Evolutionary conservation across 2,888 invertebrate species (phyloP), one percentile per base, ranked within the genome.

Genomic region (Crepidodera aurea): DNA sequence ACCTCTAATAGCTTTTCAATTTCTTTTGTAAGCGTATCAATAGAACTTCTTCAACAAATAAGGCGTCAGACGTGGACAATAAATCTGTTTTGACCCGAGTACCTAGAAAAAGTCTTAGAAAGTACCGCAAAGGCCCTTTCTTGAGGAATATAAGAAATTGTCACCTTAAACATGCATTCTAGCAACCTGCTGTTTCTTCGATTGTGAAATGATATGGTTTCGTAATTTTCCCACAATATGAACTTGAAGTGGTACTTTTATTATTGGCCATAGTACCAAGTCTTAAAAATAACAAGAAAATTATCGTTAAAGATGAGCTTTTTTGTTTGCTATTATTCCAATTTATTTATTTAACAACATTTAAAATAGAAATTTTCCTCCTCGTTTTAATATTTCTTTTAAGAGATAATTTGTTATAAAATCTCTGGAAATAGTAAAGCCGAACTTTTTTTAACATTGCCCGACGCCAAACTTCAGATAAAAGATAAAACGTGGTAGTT

Each of bases 71-170:
- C 32, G 34, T 15, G 29, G 34, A 56, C 37, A 56, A 56, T 56
- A 46, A 44, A 55, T 55, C 19, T 56, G 34, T 56, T 56, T 44
- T 32, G 55, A 56, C 55, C 55, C 55, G 18, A 56, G 55, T 56
- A 46, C 55, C 55, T 12, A 46, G 55, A 56, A 56, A 13, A 5
- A 15, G 27, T 56, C 15, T 46, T 29, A 34, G 22, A 46, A 48
- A 34, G 46, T 32, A 56, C 46, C 55, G 55, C 34, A 56, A 34
- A n/a, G 1, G 19, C 29, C n/a, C 29, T 54, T 54, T 2, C 27
- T 39, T 40, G 13, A 39, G 40, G 40, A 54, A 29, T n/a, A 55
- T 42, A 42, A 42, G 44, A 42, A 29, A 29, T 55, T 44, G 54
- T 55, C 44, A 44, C 42, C 8, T 55, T 25, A n/a, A 12, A 29